Base-by-base conservation (phyloP, 30 jellyfish, hydroid and myxozoan genomes). In the Turritopsis rubra region DNA sequence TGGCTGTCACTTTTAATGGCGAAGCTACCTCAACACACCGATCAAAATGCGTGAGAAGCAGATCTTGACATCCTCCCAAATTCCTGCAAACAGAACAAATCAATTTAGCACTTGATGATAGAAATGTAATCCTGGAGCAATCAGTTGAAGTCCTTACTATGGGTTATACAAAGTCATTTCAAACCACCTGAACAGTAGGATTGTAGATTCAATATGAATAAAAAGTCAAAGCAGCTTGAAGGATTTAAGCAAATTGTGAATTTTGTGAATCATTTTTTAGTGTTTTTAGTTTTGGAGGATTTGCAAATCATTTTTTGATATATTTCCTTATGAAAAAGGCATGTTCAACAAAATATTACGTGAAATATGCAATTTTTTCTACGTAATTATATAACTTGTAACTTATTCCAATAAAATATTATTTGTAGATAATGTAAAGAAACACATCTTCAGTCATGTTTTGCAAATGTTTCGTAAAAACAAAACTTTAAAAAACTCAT, bases 21-120 rank as follows among this genome's bases (percentile, higher is more conserved):
- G 96, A 78, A 41, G 94, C 89, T 23, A 91, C 83, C 21, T 87
- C 88, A n/a, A 72, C 68, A 1, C 82, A 89, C 22, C 66, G 74
- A 65, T 91, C 97, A n/a, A 60, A 27, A 79, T 91, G 97, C 52
- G 97, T 91, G 21, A 91, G 75, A 66, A 91, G 70, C 53, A 91
- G 89, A 1, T 83, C 84, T 75, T 91, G 89, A 27, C 28, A 70
- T 74, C 84, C 88, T 29, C 75, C 66, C 71, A 91, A 71, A 24
- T 83, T 88, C 21, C 97, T 91, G 75, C 71, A 75, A 30, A 75
- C 54, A 75, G 75, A 72, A 72, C 18, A 19, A 72, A 72, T 17
- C 65, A 72, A 18, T 17, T 21, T 18, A 72, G 20, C 19, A 72
- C 65, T 18, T 19, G 19, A 18, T 18, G 18, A 17, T 17, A 24